Percentiles rank a stretch among this genome's conserved stretches.
These are phyloP conservation scores for Perca schrenkii DNA, from an alignment of 2,113 vertebrate species.

Conservation along the genomic window DNA sequence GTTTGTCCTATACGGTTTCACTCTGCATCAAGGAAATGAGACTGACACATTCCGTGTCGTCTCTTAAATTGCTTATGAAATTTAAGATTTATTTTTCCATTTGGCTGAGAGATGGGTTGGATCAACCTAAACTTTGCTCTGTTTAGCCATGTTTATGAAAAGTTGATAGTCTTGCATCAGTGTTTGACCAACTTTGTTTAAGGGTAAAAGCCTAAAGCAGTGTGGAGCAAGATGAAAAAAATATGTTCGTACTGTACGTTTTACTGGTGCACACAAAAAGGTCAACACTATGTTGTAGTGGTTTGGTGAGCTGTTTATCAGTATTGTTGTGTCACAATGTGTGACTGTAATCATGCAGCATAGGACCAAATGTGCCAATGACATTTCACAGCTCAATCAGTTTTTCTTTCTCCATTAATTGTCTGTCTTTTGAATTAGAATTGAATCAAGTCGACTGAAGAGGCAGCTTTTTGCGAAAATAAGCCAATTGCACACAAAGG, in stretches of 20 bases:
- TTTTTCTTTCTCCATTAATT: conserved; percentile 9
- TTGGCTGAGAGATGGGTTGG: background rate
- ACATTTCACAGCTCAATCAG: conserved; percentile 34
- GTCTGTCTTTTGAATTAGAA: conserved; percentile 30
- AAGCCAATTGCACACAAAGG: conserved; percentile 10
- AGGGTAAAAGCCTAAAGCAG: background rate
- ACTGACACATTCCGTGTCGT: background rate
- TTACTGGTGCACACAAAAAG: background rate
- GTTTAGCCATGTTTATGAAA: background rate
- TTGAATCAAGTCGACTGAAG: conserved; percentile 14
- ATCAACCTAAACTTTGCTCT: background rate
- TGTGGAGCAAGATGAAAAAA: background rate
- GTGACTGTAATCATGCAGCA: background rate
- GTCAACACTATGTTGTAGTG: background rate
- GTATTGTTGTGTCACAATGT: conserved; percentile 13
- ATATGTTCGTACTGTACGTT: background rate
- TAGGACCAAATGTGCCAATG: background rate
- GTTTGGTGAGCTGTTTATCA: background rate
- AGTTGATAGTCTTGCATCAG: background rate
- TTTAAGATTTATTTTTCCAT: background rate
- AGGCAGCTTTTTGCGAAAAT: conserved; percentile 17
- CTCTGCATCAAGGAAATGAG: background rate
- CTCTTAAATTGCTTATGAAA: background rate
- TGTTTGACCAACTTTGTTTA: background rate
- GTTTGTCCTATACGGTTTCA: background rate